A percentile compares a stretch with the other conserved stretches of the same genome.
phyloP scores from a whole-genome alignment of 2,888 invertebrate species.

The Parnassius apollo region DNA sequence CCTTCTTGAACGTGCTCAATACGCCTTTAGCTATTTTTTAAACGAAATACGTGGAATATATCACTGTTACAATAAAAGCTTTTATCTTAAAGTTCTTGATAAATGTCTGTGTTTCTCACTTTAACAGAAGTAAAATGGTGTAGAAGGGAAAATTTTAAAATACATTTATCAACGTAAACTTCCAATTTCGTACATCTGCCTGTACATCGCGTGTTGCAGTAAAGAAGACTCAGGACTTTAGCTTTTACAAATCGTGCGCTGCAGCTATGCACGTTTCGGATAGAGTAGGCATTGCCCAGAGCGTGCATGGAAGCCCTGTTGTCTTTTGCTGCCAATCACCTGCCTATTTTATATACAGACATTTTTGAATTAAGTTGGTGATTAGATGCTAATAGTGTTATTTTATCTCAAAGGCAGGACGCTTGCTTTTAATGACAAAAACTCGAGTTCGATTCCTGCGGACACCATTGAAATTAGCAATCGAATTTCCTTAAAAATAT shows the following conservation, averaged over 20 bases:
- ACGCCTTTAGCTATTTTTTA: constrained; percentile 13
- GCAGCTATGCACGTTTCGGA: constrained; percentile 40
- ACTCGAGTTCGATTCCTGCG: too few species aligned
- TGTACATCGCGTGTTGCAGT: constrained; percentile 43
- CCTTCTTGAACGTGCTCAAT: too few species aligned
- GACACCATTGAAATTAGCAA: too few species aligned
- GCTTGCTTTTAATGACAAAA: too few species aligned
- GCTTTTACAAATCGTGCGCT: constrained; percentile 48
- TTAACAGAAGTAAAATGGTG: constrained; percentile 22
- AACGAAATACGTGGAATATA: constrained; percentile 23
- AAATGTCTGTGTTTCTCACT: constrained; percentile 13
- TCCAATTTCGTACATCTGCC: constrained; percentile 42
- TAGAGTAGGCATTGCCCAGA: constrained; percentile 37
- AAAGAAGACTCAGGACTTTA: constrained; percentile 28
- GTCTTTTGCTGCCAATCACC: too few species aligned
- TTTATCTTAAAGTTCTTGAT: constrained; percentile 11
- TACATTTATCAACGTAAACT: constrained; percentile 28
- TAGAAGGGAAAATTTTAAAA: constrained; percentile 25
- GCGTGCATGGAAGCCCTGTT: background rate
- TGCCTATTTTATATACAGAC: too few species aligned
- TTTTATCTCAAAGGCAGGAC: too few species aligned
- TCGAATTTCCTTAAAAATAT: too few species aligned
- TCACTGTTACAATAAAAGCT: constrained; percentile 13
- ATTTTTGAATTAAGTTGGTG: too few species aligned
- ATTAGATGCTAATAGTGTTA: too few species aligned